phyloP scores from a whole-genome alignment of 2,797 vertebrate genomes.

The Anniella stebbinsi region DNA sequence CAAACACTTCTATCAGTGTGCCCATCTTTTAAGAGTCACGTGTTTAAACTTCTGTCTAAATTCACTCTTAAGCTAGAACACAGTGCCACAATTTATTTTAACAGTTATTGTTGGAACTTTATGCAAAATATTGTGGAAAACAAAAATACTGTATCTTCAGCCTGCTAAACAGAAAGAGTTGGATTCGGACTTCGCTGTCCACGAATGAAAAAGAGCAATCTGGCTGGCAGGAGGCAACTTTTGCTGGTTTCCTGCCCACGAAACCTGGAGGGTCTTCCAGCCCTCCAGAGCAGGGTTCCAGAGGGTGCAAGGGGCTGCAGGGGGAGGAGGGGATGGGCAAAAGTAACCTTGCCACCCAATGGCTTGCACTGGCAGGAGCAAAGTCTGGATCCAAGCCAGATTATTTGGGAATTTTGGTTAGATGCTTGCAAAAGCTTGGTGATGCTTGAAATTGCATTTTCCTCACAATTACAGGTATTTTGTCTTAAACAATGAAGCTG shows the following conservation, averaged over 20 bases:
- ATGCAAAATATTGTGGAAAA: background rate
- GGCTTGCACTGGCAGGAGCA: too few species aligned
- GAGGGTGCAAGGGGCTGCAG: too few species aligned
- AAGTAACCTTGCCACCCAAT: background rate
- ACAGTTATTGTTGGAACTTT: background rate
- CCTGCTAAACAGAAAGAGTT: background rate
- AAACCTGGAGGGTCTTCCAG: background rate
- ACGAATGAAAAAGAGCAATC: background rate
- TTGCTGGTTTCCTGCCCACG: background rate
- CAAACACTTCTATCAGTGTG: background rate
- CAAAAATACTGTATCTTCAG: background rate
- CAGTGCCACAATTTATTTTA: background rate
- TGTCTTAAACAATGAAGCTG: slow-evolving; percentile 96
- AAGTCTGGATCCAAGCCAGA: background rate
- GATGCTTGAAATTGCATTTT: slow-evolving; percentile 11
- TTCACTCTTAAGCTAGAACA: background rate
- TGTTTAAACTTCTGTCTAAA: background rate
- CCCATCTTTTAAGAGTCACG: background rate
- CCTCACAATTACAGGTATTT: slow-evolving; percentile 87
- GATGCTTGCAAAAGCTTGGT: background rate
- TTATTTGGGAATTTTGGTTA: background rate
- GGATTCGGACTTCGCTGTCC: background rate
- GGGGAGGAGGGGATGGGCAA: background rate
- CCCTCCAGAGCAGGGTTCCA: background rate
- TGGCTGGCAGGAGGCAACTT: background rate